Base-by-base conservation (phyloP, 2,888 invertebrate genomes). In the Drosophila atripex region DNA sequence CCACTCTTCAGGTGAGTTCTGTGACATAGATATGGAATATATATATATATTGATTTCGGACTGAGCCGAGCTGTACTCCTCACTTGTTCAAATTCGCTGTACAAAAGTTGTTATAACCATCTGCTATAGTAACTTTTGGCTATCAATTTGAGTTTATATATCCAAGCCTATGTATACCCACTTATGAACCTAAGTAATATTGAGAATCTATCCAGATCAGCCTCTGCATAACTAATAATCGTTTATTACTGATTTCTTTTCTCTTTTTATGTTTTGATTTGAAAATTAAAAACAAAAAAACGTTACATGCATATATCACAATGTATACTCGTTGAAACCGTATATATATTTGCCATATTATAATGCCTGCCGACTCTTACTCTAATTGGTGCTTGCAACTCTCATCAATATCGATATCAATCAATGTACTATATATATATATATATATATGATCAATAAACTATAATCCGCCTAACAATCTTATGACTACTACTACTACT, bases 1-100 rank as follows among this genome's bases (percentile, higher is more conserved):
- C 94, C 83, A 93, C 93, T 30, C 93, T 94, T 88, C 94, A 94
- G 93, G 94, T 94, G 92, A 90, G 73, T 18, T 63, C 38, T 77
- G 70, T 9, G 8, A 35, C 11, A 41, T 11, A n/a, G n/a, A 35
- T n/a, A 35, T 28, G 28, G 28, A 28, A 23, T 18, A 1, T 41
- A 12, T n/a, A n/a, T n/a, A 2, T 0, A 30, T 28, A 21, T 35
- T 9, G 9, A 28, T 16, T 39, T 16, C 43, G n/a, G 30, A n/a
- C 25, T 11, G 39, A 38, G 46, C 30, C 23, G 21, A 45, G 21
- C 12, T 45, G 43, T 50, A 21, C 9, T 53, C 25, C 25, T 47
- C 51, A 80, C 47, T 53, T 60, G 53, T 76, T 65, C 14, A 52
- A 68, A 74, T 74, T 71, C 51, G 72, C 78, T 82, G 77, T 82